phyloP scores from a whole-genome alignment of 2,797 vertebrate species.

The Hephaestus fuliginosus region DNA sequence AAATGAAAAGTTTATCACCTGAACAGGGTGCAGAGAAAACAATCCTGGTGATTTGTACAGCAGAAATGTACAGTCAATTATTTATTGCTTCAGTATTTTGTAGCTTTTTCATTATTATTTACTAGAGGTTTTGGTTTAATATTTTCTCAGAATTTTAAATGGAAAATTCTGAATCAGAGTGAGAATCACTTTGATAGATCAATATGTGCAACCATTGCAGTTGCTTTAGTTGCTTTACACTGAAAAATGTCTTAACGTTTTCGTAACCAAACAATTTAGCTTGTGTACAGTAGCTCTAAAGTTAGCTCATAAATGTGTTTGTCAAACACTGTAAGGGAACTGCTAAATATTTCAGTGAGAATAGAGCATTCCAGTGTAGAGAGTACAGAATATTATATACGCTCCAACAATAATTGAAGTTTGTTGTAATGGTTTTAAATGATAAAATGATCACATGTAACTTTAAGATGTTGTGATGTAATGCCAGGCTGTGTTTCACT shows the following conservation, averaged over 20 bases:
- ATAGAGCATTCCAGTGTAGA: background rate
- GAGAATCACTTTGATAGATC: background rate
- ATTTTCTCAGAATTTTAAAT: slow-evolving; percentile 3
- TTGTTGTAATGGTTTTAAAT: slow-evolving; percentile 10
- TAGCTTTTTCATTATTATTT: background rate
- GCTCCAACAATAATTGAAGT: background rate
- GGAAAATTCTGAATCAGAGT: background rate
- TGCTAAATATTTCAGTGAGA: background rate
- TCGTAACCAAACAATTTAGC: background rate
- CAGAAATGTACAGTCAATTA: background rate
- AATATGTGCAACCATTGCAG: background rate
- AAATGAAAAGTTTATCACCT: background rate
- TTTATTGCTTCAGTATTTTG: background rate
- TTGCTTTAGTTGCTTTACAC: background rate
- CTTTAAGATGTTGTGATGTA: slow-evolving; percentile 3
- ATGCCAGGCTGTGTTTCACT: background rate
- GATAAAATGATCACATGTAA: background rate
- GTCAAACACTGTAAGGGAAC: background rate
- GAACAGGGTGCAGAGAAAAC: background rate
- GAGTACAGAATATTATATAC: too few species aligned
- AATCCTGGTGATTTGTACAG: background rate
- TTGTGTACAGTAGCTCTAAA: background rate
- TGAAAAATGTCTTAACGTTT: background rate
- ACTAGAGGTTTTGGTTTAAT: background rate
- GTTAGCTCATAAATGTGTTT: background rate